phyloP scores from a whole-genome alignment of 2,797 vertebrate genomes.

The Peromyscus eremicus region DNA sequence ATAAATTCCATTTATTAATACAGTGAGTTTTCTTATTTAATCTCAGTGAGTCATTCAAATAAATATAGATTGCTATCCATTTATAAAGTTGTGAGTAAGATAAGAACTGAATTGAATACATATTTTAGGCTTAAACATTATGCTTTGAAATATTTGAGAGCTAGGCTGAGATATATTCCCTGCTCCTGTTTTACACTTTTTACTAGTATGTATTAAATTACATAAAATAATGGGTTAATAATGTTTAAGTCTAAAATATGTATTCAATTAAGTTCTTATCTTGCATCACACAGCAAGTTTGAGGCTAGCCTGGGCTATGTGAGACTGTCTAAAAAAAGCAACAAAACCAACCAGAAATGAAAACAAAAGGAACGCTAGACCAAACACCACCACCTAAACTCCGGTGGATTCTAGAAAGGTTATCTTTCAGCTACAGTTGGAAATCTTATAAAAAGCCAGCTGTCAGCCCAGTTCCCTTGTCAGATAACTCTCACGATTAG shows the following conservation, averaged over 20 bases:
- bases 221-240: too few relatives aligned
- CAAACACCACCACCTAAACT: not conserved
- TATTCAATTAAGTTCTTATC: too few relatives aligned
- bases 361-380: not conserved
- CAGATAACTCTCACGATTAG: slow-evolving; percentile 22
- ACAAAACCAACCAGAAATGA: not conserved
- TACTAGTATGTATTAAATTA: not conserved
- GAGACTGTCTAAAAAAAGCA: not conserved
- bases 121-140: slow-evolving; percentile 46
- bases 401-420: not conserved
- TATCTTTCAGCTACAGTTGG: slow-evolving; percentile 54
- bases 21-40: slow-evolving; percentile 29
- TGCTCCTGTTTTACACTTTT: not conserved
- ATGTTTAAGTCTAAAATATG: too few relatives aligned
- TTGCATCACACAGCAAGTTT: not conserved
- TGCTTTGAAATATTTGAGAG: not conserved
- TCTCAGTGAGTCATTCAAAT: slow-evolving; percentile 5
- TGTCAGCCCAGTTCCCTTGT: slow-evolving; percentile 32
- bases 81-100: slow-evolving; percentile 56
- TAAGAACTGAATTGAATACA: slow-evolving; percentile 23
- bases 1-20: slow-evolving; percentile 35
- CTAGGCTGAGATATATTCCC: not conserved
- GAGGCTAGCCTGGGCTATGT: not conserved
- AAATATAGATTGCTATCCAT: slow-evolving; percentile 9
- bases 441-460: slow-evolving; percentile 51